Evolutionary conservation across 1,140 invertebrate genomes (phyloP).

Genomic region (Philotrypesis tridentata): DNA sequence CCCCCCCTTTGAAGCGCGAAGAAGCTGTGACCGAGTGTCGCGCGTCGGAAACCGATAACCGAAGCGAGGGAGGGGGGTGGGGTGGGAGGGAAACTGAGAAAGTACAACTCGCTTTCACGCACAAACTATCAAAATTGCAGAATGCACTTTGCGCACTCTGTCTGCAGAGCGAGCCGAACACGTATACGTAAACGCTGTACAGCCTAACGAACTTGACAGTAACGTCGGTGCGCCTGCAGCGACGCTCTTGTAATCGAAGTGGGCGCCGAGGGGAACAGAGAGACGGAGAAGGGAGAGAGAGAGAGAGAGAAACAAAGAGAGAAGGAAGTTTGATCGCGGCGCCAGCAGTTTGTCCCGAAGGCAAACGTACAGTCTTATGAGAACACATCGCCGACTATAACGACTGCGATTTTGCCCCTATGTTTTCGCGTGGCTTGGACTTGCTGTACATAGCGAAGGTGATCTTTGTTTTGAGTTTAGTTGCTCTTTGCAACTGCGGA

Average conservation of each 20-base stretch:
- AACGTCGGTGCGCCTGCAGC: background rate
- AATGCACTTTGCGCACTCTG: slow-evolving; percentile 17
- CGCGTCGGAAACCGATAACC: slow-evolving; percentile 15
- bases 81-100: background rate
- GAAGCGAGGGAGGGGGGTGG: no score
- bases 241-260: background rate
- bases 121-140: slow-evolving; percentile 30
- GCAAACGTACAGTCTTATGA: no score
- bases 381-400: background rate
- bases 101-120: background rate
- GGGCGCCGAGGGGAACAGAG: background rate
- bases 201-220: slow-evolving; percentile 11
- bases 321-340: slow-evolving; percentile 5
- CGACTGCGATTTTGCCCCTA: no score
- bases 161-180: no score
- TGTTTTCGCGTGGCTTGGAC: background rate
- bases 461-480: no score
- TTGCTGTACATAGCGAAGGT: no score
- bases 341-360: background rate
- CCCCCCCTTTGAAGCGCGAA: background rate
- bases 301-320: background rate
- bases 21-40: background rate
- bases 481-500: background rate
- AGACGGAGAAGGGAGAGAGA: background rate
- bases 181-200: no score